Percentiles rank a stretch among this genome's conserved stretches.
Conservation (phyloP, 2,797 vertebrate genomes). For the Stomatorhinus walkeri region DNA sequence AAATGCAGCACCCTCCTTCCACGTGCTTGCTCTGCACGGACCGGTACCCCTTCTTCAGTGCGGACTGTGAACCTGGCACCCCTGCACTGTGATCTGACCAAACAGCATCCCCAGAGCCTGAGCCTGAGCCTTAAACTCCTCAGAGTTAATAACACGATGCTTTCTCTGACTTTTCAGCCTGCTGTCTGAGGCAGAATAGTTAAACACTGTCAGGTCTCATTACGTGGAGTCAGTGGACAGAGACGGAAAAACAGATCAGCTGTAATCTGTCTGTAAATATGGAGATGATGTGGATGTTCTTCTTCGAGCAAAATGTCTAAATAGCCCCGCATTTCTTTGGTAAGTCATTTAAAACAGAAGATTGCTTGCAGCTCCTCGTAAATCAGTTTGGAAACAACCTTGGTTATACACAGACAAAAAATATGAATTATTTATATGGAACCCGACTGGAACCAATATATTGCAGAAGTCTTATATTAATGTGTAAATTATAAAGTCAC, state of each 20-base stretch:
- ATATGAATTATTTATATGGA: slow-evolving; percentile 12
- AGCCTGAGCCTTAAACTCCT: neutral
- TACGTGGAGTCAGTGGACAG: neutral
- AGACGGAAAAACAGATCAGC: slow-evolving; percentile 1
- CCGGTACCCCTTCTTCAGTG: neutral
- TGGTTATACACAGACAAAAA: neutral
- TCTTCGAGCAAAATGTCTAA: slow-evolving; percentile 2
- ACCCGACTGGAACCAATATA: neutral
- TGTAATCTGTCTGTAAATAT: slow-evolving; percentile 6
- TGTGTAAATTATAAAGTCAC: slow-evolving; percentile 13
- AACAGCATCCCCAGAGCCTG: neutral
- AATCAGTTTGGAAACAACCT: slow-evolving; percentile 17
- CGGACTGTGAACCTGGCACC: neutral
- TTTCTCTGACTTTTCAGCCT: neutral
- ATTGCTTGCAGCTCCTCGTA: neutral
- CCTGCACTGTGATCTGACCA: neutral
- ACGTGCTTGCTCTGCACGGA: neutral
- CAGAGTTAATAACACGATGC: neutral
- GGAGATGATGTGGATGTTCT: neutral
- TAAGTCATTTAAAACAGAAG: neutral
- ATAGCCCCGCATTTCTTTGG: neutral
- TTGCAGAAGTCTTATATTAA: neutral
- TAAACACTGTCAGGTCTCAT: neutral
- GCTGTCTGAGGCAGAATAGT: neutral
- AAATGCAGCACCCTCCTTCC: neutral